Evolutionary conservation across 2,888 invertebrate genomes (phyloP).

Genomic region (Leptinotarsa tumamoca): DNA sequence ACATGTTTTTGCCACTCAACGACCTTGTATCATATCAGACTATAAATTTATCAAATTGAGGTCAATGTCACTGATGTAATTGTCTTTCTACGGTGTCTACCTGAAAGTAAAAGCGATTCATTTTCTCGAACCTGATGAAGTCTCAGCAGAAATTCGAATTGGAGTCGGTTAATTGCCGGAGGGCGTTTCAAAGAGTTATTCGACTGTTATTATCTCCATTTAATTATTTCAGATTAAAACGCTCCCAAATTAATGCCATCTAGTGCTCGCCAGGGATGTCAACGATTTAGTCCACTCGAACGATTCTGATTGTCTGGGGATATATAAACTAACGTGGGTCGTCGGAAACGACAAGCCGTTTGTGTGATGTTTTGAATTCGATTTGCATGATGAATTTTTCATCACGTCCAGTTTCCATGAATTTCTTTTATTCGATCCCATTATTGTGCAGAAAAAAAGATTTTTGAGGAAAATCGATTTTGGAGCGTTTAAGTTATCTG

Average conservation of each 20-base stretch:
- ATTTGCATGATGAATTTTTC: no score
- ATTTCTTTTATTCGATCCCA: no score
- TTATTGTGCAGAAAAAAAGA: no score
- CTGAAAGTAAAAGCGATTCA: conserved; percentile 30
- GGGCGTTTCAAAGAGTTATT: conserved; percentile 8
- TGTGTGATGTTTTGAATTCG: no score
- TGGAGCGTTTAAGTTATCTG: no score
- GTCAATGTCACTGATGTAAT: conserved; percentile 27
- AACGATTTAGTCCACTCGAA: background rate
- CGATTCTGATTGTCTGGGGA: background rate
- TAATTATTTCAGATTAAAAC: conserved; percentile 1
- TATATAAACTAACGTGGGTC: background rate
- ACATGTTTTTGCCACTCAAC: background rate
- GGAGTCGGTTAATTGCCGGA: background rate
- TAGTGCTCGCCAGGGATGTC: background rate
- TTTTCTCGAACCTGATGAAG: conserved; percentile 22
- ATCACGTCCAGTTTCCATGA: background rate
- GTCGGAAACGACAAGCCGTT: background rate
- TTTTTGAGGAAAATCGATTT: no score
- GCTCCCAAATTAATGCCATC: background rate
- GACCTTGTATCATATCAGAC: conserved; percentile 3
- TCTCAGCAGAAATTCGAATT: background rate
- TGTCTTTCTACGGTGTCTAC: conserved; percentile 13
- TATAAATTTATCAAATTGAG: conserved; percentile 12
- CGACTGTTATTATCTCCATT: conserved; percentile 1